These are phyloP conservation scores for Melieria picta DNA, from an alignment of 2,888 invertebrate genomes.

Conservation along the genomic window DNA sequence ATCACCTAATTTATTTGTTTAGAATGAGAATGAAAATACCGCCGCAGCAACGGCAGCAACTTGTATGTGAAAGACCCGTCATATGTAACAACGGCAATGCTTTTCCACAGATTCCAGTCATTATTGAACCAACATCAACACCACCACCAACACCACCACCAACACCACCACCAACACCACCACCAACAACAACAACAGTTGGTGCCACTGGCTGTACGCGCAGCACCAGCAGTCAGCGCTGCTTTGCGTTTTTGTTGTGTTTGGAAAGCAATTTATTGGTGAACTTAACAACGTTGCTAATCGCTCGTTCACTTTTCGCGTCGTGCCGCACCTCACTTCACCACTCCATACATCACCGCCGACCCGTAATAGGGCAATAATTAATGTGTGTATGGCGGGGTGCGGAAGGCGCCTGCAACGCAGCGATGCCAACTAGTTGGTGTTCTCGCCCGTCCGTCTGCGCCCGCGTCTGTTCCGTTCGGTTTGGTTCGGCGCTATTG, in stretches of 20 bases:
- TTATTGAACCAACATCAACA: too few species aligned
- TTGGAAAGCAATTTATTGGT: constrained; percentile 58
- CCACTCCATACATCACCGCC: background rate
- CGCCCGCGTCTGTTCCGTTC: background rate
- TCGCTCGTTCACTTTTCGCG: constrained; percentile 39
- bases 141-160: too few species aligned
- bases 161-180: too few species aligned
- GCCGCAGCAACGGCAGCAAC: background rate
- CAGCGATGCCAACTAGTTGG: background rate
- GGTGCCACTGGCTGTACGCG: too few species aligned
- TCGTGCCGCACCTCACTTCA: too few species aligned
- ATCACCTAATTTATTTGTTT: constrained; percentile 26
- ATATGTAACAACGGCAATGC: too few species aligned
- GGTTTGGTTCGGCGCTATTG: constrained; percentile 3
- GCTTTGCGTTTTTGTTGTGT: constrained; percentile 30
- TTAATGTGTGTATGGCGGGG: background rate
- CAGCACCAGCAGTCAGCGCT: too few species aligned
- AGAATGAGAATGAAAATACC: constrained; percentile 15
- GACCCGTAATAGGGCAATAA: background rate
- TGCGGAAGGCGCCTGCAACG: background rate
- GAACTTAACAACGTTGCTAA: constrained; percentile 57
- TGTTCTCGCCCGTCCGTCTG: background rate
- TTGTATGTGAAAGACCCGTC: too few species aligned
- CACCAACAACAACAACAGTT: too few species aligned
- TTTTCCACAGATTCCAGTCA: too few species aligned